phyloP scores from a whole-genome alignment of 1,140 invertebrate genomes.

The Bilobella aurantiaca region DNA sequence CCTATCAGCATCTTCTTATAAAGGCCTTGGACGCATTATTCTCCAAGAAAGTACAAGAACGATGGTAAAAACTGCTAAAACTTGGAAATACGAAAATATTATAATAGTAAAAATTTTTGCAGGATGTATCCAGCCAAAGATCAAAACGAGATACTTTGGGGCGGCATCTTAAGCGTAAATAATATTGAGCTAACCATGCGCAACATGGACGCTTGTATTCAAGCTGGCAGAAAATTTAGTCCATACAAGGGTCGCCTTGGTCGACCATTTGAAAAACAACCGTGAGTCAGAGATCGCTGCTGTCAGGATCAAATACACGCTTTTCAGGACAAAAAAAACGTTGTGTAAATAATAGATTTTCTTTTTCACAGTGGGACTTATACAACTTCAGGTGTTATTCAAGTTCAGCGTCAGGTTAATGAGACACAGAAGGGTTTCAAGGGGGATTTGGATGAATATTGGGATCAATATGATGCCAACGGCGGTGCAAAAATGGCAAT shows the following conservation, averaged over 20 bases:
- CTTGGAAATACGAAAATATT: neutral
- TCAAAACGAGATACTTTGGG: neutral
- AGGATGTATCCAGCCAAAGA: neutral
- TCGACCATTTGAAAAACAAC: slow-evolving; percentile 1
- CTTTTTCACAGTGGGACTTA: neutral
- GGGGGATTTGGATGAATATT: neutral
- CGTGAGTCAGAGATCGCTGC: neutral
- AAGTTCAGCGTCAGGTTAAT: too few species aligned
- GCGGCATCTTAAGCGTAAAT: neutral
- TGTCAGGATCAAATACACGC: neutral
- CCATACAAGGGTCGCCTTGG: neutral
- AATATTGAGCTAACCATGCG: neutral
- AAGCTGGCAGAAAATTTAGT: neutral
- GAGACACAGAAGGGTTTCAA: too few species aligned
- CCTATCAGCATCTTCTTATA: neutral
- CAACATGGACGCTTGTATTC: neutral
- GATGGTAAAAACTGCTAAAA: neutral
- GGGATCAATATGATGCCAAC: neutral
- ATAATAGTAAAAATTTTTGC: neutral
- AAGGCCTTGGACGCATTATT: neutral
- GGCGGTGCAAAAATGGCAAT: neutral
- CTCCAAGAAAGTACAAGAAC: neutral
- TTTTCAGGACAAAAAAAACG: too few species aligned
- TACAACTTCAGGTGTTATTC: neutral
- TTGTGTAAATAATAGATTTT: neutral